Percentiles rank a stretch among this genome's conserved stretches.
phyloP scores from a whole-genome alignment of 1,140 invertebrate species.

The Cydia splendana region DNA sequence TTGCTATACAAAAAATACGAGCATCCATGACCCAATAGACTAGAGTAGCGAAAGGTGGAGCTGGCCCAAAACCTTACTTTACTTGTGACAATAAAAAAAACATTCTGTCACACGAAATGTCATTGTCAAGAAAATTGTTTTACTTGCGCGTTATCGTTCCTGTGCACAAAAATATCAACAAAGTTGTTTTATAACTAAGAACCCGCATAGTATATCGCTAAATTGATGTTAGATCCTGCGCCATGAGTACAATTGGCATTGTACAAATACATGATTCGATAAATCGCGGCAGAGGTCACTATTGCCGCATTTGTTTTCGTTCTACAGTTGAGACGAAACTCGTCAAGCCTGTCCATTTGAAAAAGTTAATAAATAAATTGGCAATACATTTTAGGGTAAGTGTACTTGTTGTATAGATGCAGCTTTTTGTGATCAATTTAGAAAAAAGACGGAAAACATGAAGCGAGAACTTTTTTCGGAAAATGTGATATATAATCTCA shows the following conservation, averaged over 20 bases:
- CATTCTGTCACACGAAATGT: not conserved
- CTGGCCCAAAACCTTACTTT: not conserved
- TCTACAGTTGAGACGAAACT: not conserved
- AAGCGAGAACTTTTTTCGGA: not conserved
- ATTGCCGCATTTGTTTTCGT: not conserved
- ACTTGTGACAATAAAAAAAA: not conserved
- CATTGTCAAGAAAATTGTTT: not conserved
- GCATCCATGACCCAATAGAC: not conserved
- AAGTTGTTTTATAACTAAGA: not conserved
- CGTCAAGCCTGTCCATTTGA: not conserved
- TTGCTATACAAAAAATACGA: not conserved
- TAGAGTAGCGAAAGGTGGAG: too few species aligned
- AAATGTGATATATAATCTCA: too few species aligned
- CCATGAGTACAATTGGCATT: slow-evolving; percentile 12
- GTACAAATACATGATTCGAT: not conserved
- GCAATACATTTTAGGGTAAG: not conserved
- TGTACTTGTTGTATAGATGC: not conserved
- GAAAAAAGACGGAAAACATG: not conserved
- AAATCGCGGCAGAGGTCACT: not conserved
- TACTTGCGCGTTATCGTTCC: not conserved
- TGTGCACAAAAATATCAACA: not conserved
- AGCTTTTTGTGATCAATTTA: not conserved
- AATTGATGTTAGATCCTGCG: not conserved
- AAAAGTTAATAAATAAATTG: not conserved
- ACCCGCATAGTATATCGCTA: not conserved